Evolutionary conservation across 1,140 invertebrate genomes (phyloP), one percentile per base, ranked within the genome.

Genomic region (Hycleus cichorii): DNA sequence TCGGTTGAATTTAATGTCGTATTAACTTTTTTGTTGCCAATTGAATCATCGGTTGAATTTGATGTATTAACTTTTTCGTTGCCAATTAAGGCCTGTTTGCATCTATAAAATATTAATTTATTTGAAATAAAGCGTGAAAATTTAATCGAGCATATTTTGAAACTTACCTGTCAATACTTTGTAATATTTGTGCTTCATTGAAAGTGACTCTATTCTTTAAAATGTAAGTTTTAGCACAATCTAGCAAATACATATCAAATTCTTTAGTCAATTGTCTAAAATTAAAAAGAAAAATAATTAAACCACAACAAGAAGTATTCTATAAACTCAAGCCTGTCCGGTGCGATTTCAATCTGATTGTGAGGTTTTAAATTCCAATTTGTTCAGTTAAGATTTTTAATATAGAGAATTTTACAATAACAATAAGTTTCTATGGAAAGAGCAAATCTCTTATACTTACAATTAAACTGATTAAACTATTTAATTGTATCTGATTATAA

Each of bases 121-220:
- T 7, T 32, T 32, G 4, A 32, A 5, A 32, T 32, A 32, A 32
- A 32, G 4, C 32, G 4, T 26, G 27, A 52, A 52, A 43, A n/a
- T 44, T 5, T 5, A 44, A 12, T 5, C 9, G 2, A 24, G 2
- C 3, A 44, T 39, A 50, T 18, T 4, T 18, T 26, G 49, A 48
- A 39, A 48, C 54, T 58, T 57, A 65, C 64, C 51, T 57, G 47
- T 65, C 56, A 47, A 65, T 63, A 8, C 53, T 63, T 5, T 48
- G 47, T 32, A 60, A 42, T n/a, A 65, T 58, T 48, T 60, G 49
- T 4, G 61, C 52, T 52, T 60, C 47, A 39, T 49, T 32, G 12
- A 65, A 56, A 6, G 9, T 42, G n/a, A 53, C 44, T 48, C 58
- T 54, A 26, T 39, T 51, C 18, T 58, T 58, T 5, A 62, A 9